Percentiles rank a stretch among this genome's conserved stretches.
phyloP scores from a whole-genome alignment of 2,888 invertebrate species.

The Dynastes maya region DNA sequence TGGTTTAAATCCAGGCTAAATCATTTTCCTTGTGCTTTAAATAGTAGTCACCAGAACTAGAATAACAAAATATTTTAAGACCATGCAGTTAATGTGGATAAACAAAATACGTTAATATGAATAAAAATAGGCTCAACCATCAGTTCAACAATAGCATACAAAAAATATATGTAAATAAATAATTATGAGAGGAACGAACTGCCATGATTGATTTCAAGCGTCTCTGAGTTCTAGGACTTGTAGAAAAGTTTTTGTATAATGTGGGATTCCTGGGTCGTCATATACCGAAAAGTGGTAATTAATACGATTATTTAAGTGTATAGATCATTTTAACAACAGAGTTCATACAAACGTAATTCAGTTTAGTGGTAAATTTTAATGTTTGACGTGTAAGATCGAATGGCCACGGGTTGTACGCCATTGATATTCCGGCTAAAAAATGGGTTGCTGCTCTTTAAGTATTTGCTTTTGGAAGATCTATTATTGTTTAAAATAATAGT shows the following conservation, averaged over 20 bases:
- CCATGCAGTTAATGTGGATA: constrained; percentile 36
- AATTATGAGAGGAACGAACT: constrained; percentile 57
- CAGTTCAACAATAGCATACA: constrained; percentile 1
- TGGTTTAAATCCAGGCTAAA: constrained; percentile 47
- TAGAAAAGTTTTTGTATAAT: constrained; percentile 66
- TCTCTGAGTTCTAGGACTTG: constrained; percentile 64
- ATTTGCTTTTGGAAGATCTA: constrained; percentile 14
- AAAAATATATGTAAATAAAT: constrained; percentile 52
- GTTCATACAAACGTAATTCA: constrained; percentile 61
- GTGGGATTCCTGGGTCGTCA: constrained; percentile 65
- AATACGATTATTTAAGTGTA: constrained; percentile 58
- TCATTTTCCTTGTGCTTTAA: constrained; percentile 34
- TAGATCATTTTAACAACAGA: constrained; percentile 55
- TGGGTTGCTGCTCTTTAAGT: constrained; percentile 51
- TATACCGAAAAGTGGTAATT: constrained; percentile 66
- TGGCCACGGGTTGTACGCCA: constrained; percentile 61
- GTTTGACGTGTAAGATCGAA: constrained; percentile 65
- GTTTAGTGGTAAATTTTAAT: constrained; percentile 59
- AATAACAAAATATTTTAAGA: constrained; percentile 44
- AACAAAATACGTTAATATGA: constrained; percentile 31
- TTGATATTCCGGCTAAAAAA: constrained; percentile 53
- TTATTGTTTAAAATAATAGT: neutral
- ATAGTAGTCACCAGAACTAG: constrained; percentile 47
- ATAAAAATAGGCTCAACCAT: neutral
- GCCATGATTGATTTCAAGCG: constrained; percentile 72